Conservation (phyloP, 2,888 invertebrate genomes). For the Heliconius erato region DNA sequence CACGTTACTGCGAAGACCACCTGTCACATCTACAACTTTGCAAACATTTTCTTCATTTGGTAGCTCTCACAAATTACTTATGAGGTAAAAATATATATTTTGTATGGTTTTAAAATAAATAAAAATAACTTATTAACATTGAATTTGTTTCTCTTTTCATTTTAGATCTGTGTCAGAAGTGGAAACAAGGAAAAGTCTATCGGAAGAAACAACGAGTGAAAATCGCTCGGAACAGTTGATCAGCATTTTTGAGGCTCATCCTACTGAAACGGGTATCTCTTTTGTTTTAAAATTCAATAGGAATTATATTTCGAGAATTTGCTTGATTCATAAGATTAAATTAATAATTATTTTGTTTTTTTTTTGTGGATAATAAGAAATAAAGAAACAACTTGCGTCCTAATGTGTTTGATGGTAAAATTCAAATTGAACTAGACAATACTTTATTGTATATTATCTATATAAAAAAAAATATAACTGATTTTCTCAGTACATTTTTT, state of each 20-base stretch:
- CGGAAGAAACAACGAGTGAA: conserved; percentile 65
- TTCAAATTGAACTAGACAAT: no score
- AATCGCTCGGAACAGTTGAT: conserved; percentile 65
- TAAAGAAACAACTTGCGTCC: neutral
- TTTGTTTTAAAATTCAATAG: neutral
- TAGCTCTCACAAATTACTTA: conserved; percentile 52
- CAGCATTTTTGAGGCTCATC: conserved; percentile 66
- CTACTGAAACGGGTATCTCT: conserved; percentile 56
- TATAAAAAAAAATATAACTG: neutral
- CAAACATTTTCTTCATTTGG: conserved; percentile 36
- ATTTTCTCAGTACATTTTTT: neutral
- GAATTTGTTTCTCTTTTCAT: neutral
- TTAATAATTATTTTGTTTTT: no score
- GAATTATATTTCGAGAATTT: neutral
- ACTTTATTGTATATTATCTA: no score
- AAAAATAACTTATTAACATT: neutral
- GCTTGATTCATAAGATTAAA: neutral
- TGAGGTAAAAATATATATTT: conserved; percentile 58
- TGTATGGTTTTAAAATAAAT: neutral
- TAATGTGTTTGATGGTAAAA: no score
- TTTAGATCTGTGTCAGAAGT: conserved; percentile 67
- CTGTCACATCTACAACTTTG: conserved; percentile 47
- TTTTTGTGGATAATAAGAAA: neutral
- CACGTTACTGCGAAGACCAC: conserved; percentile 58
- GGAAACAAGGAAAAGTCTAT: conserved; percentile 61